phyloP scores from a whole-genome alignment of 2,797 vertebrate genomes.

The Apogon talboti region DNA sequence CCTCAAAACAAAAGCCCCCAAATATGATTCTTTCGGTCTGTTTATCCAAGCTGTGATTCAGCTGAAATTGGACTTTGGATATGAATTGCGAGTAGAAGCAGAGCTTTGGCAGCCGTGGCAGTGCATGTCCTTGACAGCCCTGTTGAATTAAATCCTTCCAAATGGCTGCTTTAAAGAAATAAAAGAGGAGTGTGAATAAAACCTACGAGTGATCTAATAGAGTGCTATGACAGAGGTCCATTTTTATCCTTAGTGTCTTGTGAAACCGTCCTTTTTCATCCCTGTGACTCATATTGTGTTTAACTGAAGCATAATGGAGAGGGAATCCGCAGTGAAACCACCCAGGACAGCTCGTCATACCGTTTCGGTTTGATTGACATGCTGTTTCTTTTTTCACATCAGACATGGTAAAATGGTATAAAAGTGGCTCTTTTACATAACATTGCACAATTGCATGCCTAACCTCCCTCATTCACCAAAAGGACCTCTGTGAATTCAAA shows the following conservation, averaged over 20 bases:
- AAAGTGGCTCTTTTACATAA: conserved; percentile 80
- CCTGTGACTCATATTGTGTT: conserved; percentile 65
- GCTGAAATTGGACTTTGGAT: conserved; percentile 52
- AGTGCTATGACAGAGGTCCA: conserved; percentile 47
- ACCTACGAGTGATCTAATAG: conserved; percentile 48
- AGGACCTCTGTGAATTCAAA: conserved; percentile 64
- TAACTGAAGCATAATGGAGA: conserved; percentile 60
- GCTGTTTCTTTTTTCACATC: conserved; percentile 61
- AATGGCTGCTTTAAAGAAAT: conserved; percentile 56
- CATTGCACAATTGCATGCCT: conserved; percentile 73
- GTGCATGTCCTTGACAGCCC: conserved; percentile 51
- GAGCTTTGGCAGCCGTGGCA: conserved; percentile 34
- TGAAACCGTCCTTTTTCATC: conserved; percentile 46
- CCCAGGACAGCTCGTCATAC: conserved; percentile 60
- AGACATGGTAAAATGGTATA: conserved; percentile 67
- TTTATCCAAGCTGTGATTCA: conserved; percentile 62
- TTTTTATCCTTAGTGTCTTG: conserved; percentile 53
- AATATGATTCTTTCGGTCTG: conserved; percentile 43
- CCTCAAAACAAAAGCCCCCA: conserved; percentile 46
- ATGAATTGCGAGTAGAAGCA: conserved; percentile 52
- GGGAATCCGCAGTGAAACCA: conserved; percentile 42
- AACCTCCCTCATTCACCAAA: conserved; percentile 65
- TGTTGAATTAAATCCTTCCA: conserved; percentile 56
- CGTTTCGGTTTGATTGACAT: conserved; percentile 76
- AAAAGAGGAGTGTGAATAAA: conserved; percentile 58